Evolutionary conservation across 2,113 vertebrate species (phyloP).

Genomic region (Poeciliopsis prolifica): DNA sequence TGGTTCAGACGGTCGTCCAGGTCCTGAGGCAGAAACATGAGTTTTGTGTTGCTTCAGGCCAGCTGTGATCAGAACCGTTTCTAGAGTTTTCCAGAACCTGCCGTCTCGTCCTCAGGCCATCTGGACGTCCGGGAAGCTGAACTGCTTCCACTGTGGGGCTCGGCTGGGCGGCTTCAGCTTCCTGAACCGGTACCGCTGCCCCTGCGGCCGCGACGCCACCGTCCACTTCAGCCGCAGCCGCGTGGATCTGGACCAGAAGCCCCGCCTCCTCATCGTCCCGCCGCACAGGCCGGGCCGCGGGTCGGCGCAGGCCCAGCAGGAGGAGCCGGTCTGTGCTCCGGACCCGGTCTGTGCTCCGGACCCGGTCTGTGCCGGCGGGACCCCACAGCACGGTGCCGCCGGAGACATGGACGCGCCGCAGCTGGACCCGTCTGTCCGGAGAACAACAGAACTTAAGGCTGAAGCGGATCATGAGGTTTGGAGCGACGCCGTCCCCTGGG

Average conservation of each 20-base stretch:
- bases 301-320: neutral
- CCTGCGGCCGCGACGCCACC: constrained; percentile 80
- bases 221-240: constrained; percentile 85
- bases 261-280: constrained; percentile 58
- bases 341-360: neutral
- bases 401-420: neutral
- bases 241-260: constrained; percentile 77
- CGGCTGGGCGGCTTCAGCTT: constrained; percentile 89
- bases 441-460: neutral
- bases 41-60: no score
- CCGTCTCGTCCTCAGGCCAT: constrained; percentile 76
- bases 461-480: neutral
- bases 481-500: neutral
- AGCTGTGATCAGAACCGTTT: no score
- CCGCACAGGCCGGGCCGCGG: constrained; percentile 60
- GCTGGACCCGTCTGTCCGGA: neutral
- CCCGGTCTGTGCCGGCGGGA: neutral
- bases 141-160: constrained; percentile 85
- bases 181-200: constrained; percentile 78
- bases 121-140: constrained; percentile 88
- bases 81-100: no score
- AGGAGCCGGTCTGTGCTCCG: neutral
- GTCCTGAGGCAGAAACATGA: no score
- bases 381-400: constrained; percentile 12
- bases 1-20: no score